phyloP scores from a whole-genome alignment of 2,797 vertebrate species.

The Pempheris klunzingeri region DNA sequence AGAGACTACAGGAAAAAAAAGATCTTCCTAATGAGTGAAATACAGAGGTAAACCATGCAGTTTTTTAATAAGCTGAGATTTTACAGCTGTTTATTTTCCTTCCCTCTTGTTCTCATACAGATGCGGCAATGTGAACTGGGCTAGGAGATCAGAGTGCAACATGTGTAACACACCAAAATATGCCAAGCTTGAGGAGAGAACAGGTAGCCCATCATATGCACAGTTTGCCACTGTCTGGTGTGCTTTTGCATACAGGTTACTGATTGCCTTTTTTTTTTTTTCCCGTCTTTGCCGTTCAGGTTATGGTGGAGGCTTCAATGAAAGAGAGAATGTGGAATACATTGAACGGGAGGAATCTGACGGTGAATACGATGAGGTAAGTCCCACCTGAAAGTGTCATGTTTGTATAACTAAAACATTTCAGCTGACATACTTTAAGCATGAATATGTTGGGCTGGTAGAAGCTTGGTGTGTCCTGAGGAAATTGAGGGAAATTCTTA shows the following conservation, averaged over 20 bases:
- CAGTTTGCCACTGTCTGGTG: not conserved
- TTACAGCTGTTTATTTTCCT: not conserved
- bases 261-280: not conserved
- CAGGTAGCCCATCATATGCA: conserved; percentile 83
- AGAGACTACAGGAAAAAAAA: too few relatives aligned
- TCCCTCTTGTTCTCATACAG: conserved; percentile 70
- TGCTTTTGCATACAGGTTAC: not conserved
- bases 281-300: conserved; percentile 77
- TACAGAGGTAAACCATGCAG: too few relatives aligned
- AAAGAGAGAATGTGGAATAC: conserved; percentile 97
- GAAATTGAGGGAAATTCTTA: not conserved
- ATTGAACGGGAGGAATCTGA: conserved; percentile 98
- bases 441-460: not conserved
- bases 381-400: conserved; percentile 12
- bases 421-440: not conserved
- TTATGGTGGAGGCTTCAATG: conserved; percentile 98
- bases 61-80: too few relatives aligned
- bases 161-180: conserved; percentile 99
- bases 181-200: conserved; percentile 97
- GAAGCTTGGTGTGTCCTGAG: not conserved
- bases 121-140: conserved; percentile 99
- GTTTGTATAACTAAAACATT: not conserved
- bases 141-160: conserved; percentile 97
- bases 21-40: too few relatives aligned
- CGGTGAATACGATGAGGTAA: conserved; percentile 98